phyloP scores from a whole-genome alignment of 2,797 vertebrate species.

The Crocodylus rhombifer region DNA sequence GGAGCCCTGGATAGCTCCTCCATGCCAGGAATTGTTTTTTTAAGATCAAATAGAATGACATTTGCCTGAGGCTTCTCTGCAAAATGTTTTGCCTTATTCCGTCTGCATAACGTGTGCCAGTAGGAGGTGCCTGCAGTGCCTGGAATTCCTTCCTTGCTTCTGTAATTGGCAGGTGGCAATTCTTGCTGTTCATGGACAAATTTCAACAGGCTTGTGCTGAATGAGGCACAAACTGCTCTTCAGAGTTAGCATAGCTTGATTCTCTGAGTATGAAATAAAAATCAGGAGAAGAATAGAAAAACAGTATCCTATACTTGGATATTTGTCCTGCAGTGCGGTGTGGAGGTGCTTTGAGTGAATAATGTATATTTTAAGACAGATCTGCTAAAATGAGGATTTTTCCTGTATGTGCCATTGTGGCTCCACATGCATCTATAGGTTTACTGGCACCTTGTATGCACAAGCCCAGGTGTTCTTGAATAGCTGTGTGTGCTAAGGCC shows the following conservation, averaged over 20 bases:
- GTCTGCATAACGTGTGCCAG: background rate
- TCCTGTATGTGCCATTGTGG: background rate
- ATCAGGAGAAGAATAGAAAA: background rate
- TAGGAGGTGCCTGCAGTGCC: background rate
- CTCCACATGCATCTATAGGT: background rate
- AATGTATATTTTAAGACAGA: no score
- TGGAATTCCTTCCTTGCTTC: background rate
- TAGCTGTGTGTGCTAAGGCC: background rate
- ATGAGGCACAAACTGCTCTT: background rate
- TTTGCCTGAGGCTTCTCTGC: conserved; percentile 9
- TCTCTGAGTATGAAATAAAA: background rate
- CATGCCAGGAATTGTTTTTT: background rate
- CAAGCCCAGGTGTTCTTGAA: background rate
- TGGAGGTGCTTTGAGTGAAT: background rate
- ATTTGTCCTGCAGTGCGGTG: background rate
- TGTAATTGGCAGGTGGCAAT: background rate
- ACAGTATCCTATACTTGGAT: rapidly evolving
- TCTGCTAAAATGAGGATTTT: background rate
- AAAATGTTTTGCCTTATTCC: background rate
- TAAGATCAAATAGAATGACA: background rate
- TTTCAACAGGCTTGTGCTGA: background rate
- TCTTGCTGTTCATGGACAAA: background rate
- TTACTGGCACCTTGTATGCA: background rate
- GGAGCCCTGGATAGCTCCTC: background rate
- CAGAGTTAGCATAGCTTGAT: background rate